A percentile compares a stretch with the other conserved stretches of the same genome.
phyloP scores from a whole-genome alignment of 2,888 invertebrate genomes.

The Galerucella pusilla region DNA sequence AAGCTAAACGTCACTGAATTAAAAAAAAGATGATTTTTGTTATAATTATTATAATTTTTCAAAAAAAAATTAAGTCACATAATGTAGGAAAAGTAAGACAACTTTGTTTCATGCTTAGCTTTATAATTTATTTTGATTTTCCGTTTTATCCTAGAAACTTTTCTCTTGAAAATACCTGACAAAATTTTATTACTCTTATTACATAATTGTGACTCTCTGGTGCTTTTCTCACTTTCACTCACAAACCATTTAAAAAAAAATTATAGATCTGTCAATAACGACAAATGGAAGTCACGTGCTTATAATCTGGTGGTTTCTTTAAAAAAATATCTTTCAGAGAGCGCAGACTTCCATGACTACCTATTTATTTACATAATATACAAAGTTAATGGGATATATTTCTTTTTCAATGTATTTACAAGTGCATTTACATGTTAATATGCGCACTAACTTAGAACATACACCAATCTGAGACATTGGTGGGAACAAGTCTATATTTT shows the following conservation, averaged over 20 bases:
- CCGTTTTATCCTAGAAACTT: too few relatives aligned
- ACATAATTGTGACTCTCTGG: not conserved
- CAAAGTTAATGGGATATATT: constrained; percentile 40
- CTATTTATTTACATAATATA: constrained; percentile 50
- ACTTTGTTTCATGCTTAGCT: too few relatives aligned
- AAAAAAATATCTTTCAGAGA: constrained; percentile 41
- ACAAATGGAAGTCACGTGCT: constrained; percentile 36
- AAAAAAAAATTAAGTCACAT: too few relatives aligned
- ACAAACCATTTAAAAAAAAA: constrained; percentile 20
- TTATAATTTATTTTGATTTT: too few relatives aligned
- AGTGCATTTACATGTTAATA: constrained; percentile 55
- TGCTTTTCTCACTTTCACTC: constrained; percentile 12
- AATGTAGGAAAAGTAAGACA: too few relatives aligned
- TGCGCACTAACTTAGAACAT: constrained; percentile 40
- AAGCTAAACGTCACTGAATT: not conserved
- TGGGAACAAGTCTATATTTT: constrained; percentile 4
- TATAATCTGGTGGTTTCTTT: constrained; percentile 27
- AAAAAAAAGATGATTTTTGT: not conserved
- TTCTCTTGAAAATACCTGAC: not conserved
- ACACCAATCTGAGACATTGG: not conserved
- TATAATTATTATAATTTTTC: not conserved
- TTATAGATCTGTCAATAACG: constrained; percentile 21
- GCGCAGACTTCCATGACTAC: constrained; percentile 45
- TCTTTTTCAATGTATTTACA: constrained; percentile 53
- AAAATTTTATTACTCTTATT: not conserved